These are phyloP conservation scores for Salvator merianae DNA, from an alignment of 2,113 vertebrate species.

Conservation along the genomic window DNA sequence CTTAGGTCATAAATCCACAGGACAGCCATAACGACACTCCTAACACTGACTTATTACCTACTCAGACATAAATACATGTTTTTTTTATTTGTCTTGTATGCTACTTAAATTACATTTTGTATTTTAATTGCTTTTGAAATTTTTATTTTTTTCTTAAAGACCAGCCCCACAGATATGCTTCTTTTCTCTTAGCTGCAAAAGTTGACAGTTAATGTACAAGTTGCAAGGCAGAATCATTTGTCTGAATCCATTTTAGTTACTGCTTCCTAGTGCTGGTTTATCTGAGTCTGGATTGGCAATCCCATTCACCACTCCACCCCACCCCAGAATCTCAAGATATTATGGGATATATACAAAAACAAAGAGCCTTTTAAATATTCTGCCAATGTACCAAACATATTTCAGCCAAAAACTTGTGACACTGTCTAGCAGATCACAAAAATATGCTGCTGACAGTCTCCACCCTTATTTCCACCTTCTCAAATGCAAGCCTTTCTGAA, in stretches of 20 bases:
- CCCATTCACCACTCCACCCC: too few species aligned
- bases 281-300: background rate
- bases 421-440: background rate
- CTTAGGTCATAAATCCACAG: background rate
- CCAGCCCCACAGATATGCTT: background rate
- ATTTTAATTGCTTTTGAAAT: background rate
- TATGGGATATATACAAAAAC: too few species aligned
- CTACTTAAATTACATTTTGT: too few species aligned
- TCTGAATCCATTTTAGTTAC: too few species aligned
- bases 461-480: too few species aligned
- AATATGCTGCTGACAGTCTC: too few species aligned
- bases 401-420: too few species aligned
- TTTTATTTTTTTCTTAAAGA: background rate
- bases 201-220: background rate
- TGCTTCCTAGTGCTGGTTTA: background rate
- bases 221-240: background rate
- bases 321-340: too few species aligned
- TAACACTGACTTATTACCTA: constrained; percentile 6
- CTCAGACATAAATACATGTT: constrained; percentile 12
- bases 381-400: too few species aligned
- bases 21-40: too few species aligned
- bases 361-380: too few species aligned
- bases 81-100: too few species aligned
- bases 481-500: background rate
- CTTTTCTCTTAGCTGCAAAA: background rate